Conservation (phyloP, 2,113 vertebrate genomes). For the Lanius collurio region DNA sequence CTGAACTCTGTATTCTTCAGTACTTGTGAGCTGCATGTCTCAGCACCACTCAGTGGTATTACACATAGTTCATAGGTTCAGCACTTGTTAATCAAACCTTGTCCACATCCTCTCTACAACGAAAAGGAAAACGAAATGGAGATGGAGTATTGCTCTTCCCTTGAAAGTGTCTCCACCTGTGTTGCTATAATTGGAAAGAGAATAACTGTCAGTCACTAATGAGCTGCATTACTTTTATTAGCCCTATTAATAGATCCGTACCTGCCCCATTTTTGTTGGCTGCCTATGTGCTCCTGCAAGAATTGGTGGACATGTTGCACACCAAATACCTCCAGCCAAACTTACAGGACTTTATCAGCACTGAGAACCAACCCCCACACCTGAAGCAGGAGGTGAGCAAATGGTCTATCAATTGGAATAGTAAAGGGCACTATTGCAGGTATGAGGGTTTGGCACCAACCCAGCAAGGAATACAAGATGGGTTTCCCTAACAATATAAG, state of each 20-base stretch:
- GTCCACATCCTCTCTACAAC: neutral
- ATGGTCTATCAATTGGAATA: neutral
- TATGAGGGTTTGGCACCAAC: neutral
- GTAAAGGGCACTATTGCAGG: neutral
- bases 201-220: neutral
- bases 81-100: neutral
- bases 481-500: neutral
- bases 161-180: neutral
- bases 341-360: neutral
- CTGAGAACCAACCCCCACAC: neutral
- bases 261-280: neutral
- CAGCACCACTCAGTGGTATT: neutral
- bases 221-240: neutral
- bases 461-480: neutral
- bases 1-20: neutral
- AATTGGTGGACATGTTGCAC: neutral
- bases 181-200: neutral
- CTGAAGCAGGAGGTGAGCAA: neutral
- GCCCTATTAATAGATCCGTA: neutral
- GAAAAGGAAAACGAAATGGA: neutral
- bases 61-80: neutral
- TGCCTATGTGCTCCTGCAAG: neutral
- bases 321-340: neutral
- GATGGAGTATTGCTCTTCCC: neutral
- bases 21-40: neutral